Percentiles rank a stretch among this genome's conserved stretches.
phyloP scores from a whole-genome alignment of 2,113 vertebrate species.

The Megaceryle maxima region DNA sequence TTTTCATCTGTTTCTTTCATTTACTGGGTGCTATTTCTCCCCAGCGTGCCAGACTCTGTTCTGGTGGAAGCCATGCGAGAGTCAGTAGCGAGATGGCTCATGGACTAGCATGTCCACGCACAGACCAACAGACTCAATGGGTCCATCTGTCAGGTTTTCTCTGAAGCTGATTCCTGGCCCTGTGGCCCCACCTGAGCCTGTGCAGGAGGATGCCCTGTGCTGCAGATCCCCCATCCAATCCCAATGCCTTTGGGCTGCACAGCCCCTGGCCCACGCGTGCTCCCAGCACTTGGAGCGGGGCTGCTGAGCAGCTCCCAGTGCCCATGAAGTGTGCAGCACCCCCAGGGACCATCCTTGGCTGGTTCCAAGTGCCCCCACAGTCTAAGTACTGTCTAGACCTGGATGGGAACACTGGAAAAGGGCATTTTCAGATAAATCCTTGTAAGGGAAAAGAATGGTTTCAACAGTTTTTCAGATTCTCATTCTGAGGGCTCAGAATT shows the following conservation, averaged over 20 bases:
- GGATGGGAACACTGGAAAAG: background rate
- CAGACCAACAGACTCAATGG: background rate
- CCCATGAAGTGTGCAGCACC: background rate
- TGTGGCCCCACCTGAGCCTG: accelerated
- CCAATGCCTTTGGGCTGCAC: background rate
- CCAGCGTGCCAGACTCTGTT: background rate
- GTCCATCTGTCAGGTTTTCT: background rate
- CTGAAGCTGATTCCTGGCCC: background rate
- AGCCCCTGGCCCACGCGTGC: background rate
- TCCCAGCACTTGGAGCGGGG: background rate
- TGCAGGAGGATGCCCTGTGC: too few species aligned
- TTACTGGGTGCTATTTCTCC: background rate
- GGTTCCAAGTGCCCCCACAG: background rate
- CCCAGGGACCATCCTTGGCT: background rate
- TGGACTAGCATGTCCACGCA: accelerated
- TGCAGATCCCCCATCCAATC: background rate
- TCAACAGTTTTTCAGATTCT: background rate
- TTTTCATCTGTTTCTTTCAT: background rate
- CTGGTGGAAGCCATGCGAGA: background rate
- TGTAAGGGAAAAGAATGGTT: background rate
- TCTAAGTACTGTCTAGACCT: background rate
- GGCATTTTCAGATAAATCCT: background rate
- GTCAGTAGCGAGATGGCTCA: accelerated
- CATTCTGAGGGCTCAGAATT: background rate
- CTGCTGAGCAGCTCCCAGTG: background rate